These are phyloP conservation scores for Drosophila bocqueti DNA, from an alignment of 1,140 invertebrate species.

Conservation along the genomic window DNA sequence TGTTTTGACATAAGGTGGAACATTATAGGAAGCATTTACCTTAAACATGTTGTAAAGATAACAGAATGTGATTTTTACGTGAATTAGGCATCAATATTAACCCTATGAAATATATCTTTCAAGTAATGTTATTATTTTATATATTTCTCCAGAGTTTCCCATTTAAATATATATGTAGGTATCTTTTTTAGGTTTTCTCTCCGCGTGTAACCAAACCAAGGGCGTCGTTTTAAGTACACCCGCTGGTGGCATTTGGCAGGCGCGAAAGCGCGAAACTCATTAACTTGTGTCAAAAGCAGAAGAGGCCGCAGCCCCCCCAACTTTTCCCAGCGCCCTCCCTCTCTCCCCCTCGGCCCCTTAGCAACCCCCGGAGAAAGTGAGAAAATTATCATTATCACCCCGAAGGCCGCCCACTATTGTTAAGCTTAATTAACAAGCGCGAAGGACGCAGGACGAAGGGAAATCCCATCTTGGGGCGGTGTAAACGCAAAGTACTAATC, in stretches of 20 bases:
- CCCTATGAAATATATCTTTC: background rate
- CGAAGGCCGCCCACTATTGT: conserved; percentile 64
- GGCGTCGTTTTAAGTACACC: conserved; percentile 68
- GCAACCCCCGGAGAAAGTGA: conserved; percentile 55
- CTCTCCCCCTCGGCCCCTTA: background rate
- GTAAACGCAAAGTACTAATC: conserved; percentile 83
- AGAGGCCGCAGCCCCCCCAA: conserved; percentile 45
- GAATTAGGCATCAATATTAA: background rate
- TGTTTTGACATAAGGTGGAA: too few species aligned
- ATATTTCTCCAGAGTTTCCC: background rate
- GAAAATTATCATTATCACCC: conserved; percentile 81
- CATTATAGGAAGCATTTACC: too few species aligned
- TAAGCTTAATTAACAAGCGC: conserved; percentile 81
- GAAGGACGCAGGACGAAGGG: background rate
- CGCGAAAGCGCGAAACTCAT: conserved; percentile 80
- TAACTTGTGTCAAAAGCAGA: conserved; percentile 78
- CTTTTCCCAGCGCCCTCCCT: background rate
- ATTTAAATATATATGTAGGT: background rate
- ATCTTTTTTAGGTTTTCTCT: background rate
- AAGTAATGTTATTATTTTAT: too few species aligned
- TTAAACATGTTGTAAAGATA: too few species aligned
- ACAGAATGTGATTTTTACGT: too few species aligned
- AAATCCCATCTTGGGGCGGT: conserved; percentile 23
- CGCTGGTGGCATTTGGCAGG: conserved; percentile 75
- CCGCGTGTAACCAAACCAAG: background rate